Percentiles rank a stretch among this genome's conserved stretches.
phyloP scores from a whole-genome alignment of 92 coral and sea anemone species.

The Epizoanthus fatuus region DNA sequence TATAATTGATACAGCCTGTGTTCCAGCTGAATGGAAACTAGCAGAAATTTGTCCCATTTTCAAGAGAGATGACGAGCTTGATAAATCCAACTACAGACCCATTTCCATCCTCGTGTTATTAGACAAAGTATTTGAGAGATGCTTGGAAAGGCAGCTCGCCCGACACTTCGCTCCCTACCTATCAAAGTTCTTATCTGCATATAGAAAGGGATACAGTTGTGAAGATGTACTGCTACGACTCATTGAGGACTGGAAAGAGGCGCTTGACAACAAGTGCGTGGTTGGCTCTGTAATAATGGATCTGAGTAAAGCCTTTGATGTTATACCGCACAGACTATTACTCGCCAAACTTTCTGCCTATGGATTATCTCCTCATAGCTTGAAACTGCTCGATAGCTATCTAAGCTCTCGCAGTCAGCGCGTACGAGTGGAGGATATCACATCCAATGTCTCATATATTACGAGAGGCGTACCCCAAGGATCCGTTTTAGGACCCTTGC shows the following conservation, averaged over 20 bases:
- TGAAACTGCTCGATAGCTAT: conserved; percentile 33
- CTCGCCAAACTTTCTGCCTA: conserved; percentile 37
- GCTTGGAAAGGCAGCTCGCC: conserved; percentile 22
- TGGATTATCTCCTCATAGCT: conserved; percentile 25
- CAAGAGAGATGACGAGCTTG: conserved; percentile 27
- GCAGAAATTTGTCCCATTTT: conserved; percentile 26
- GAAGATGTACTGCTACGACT: conserved; percentile 35
- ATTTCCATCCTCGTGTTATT: conserved; percentile 33
- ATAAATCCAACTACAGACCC: conserved; percentile 44
- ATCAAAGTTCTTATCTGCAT: conserved; percentile 25
- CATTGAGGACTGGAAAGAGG: conserved; percentile 44
- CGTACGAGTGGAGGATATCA: conserved; percentile 1
- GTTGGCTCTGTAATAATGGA: conserved; percentile 27
- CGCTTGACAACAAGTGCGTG: conserved; percentile 15
- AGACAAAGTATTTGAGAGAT: conserved; percentile 50
- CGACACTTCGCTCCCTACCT: not conserved
- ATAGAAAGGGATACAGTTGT: conserved; percentile 22
- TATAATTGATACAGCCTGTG: conserved; percentile 22
- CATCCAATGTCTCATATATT: conserved; percentile 12
- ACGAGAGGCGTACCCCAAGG: conserved; percentile 15
- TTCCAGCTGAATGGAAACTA: conserved; percentile 35
- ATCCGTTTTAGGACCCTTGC: conserved; percentile 3
- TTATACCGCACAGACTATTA: conserved; percentile 18
- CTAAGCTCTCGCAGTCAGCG: not conserved
- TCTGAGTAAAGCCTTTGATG: conserved; percentile 48